Evolutionary conservation across 1,140 invertebrate species (phyloP).

Genomic region (Drosophila pectinifera): DNA sequence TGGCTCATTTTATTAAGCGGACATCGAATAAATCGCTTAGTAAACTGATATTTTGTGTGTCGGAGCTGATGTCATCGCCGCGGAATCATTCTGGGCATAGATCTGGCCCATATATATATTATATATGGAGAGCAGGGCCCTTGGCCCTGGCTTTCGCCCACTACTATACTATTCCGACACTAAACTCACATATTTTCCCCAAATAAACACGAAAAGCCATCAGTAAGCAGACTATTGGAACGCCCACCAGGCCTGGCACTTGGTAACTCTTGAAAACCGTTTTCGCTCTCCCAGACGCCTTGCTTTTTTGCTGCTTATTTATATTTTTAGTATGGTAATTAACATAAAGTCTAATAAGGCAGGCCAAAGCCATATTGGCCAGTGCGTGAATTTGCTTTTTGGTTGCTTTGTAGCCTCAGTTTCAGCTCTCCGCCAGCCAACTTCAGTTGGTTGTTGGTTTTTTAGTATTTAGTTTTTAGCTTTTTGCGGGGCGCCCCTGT

Average conservation of each 20-base stretch:
- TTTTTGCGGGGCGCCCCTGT: no score
- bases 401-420: conserved; percentile 9
- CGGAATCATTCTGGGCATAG: conserved; percentile 24
- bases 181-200: conserved; percentile 32
- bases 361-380: conserved; percentile 52
- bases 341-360: conserved; percentile 78
- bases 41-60: conserved; percentile 45
- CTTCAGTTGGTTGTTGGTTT: conserved; percentile 32
- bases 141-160: conserved; percentile 36
- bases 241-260: conserved; percentile 46
- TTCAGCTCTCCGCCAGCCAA: conserved; percentile 13
- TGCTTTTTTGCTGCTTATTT: not conserved
- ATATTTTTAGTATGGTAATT: conserved; percentile 72
- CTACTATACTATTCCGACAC: no score
- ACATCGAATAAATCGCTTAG: conserved; percentile 52
- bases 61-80: conserved; percentile 36
- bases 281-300: conserved; percentile 9
- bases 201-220: conserved; percentile 31
- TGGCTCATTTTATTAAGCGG: conserved; percentile 58
- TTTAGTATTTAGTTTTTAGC: conserved; percentile 21
- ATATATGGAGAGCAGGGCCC: conserved; percentile 25
- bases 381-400: conserved; percentile 49
- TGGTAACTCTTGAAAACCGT: conserved; percentile 58
- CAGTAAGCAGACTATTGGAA: conserved; percentile 29
- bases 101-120: conserved; percentile 5